These are phyloP conservation scores for Eublepharis macularius DNA, from an alignment of 2,113 vertebrate species.

Conservation along the genomic window DNA sequence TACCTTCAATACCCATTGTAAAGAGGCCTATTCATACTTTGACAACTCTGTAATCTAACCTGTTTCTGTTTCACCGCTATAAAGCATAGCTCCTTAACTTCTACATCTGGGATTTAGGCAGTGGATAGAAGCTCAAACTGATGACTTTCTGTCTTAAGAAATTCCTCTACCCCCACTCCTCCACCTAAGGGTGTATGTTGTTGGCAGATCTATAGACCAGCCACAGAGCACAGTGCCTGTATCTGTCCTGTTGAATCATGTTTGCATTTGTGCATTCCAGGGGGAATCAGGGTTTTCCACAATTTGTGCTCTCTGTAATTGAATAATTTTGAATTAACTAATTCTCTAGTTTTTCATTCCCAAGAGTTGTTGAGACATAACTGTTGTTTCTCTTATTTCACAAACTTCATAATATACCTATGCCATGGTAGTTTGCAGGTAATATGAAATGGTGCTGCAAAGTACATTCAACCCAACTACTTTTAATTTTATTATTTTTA, in stretches of 20 bases:
- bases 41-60: neutral
- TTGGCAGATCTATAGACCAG: neutral
- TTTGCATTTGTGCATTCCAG: neutral
- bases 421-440: too few relatives aligned
- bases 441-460: too few relatives aligned
- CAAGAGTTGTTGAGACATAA: neutral
- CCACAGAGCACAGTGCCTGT: neutral
- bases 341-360: neutral
- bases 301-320: neutral
- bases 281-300: neutral
- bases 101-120: neutral
- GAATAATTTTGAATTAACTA: neutral
- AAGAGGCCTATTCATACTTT: neutral
- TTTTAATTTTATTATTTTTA: too few relatives aligned
- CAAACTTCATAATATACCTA: too few relatives aligned
- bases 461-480: too few relatives aligned
- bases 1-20: too few relatives aligned
- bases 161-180: neutral
- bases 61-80: neutral
- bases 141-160: neutral
- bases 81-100: neutral
- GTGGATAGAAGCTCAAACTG: neutral
- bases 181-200: neutral
- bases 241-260: neutral
- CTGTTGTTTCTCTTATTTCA: neutral